These are phyloP conservation scores for Cephus runcator DNA, from an alignment of 2,888 invertebrate genomes.

Conservation along the genomic window DNA sequence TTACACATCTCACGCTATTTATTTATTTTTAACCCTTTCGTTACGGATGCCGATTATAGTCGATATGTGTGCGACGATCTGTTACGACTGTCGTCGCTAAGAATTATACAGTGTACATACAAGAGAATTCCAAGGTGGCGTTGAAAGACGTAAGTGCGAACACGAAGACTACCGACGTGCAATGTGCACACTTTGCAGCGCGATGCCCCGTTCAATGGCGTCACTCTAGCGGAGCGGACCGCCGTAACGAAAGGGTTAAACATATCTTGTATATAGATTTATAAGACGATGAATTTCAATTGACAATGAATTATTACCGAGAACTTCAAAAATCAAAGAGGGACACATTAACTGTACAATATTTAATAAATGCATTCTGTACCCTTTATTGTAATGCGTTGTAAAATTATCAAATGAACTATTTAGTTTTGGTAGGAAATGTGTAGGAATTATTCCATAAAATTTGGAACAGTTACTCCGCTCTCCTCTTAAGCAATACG, in stretches of 20 bases:
- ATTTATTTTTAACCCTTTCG: neutral
- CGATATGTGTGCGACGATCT: too few species aligned
- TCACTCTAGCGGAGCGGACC: too few species aligned
- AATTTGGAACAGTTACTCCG: neutral
- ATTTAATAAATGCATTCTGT: neutral
- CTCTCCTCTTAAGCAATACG: slow-evolving; percentile 4
- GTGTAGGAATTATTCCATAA: neutral
- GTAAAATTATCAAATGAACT: neutral
- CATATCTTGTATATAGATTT: neutral
- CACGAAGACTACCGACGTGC: too few species aligned
- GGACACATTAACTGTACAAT: neutral
- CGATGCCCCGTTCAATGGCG: too few species aligned
- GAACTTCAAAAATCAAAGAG: neutral
- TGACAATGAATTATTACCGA: neutral
- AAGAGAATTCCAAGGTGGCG: too few species aligned
- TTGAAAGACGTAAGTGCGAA: too few species aligned
- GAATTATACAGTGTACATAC: too few species aligned
- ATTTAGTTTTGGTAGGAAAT: neutral
- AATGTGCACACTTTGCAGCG: too few species aligned
- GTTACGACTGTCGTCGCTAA: too few species aligned
- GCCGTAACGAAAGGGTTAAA: neutral
- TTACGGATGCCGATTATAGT: too few species aligned
- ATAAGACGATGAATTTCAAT: neutral
- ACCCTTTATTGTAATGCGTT: neutral
- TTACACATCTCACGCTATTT: slow-evolving; percentile 6